Conservation (phyloP, 2,888 invertebrate genomes). For the Agriotes lineatus region DNA sequence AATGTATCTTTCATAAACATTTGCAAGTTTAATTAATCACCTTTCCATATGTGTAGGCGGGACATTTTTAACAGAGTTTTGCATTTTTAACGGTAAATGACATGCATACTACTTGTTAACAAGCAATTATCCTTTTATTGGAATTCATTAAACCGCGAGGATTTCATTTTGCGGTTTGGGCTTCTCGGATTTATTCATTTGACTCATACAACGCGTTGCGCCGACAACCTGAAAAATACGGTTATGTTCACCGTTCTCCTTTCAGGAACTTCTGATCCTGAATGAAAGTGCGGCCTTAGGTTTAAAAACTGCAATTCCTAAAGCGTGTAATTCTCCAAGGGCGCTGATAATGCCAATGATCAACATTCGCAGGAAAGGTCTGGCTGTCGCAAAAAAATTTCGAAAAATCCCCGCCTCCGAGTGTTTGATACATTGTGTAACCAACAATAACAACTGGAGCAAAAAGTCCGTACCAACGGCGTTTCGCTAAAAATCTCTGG, state of each 20-base stretch:
- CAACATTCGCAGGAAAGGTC: constrained; percentile 16
- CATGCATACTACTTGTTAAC: no score
- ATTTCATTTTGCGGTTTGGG: no score
- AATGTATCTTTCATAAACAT: not conserved
- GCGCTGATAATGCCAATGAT: constrained; percentile 17
- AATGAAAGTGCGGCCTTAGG: constrained; percentile 16
- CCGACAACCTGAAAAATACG: no score
- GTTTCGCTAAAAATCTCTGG: not conserved
- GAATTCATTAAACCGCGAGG: not conserved
- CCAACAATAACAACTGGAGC: constrained; percentile 12
- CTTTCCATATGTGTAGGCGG: not conserved
- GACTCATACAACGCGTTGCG: no score
- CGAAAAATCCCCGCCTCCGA: not conserved
- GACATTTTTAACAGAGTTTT: no score
- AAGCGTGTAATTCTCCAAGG: constrained; percentile 8
- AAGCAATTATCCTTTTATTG: no score
- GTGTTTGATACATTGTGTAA: not conserved
- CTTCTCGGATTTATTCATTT: no score
- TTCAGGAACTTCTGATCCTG: not conserved
- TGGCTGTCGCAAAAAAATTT: not conserved
- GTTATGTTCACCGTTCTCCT: not conserved
- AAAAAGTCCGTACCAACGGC: not conserved
- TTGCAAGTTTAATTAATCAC: not conserved
- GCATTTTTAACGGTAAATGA: no score
- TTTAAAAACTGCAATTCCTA: not conserved